These are phyloP conservation scores for Strix uralensis DNA, from an alignment of 2,113 vertebrate genomes.

Conservation along the genomic window DNA sequence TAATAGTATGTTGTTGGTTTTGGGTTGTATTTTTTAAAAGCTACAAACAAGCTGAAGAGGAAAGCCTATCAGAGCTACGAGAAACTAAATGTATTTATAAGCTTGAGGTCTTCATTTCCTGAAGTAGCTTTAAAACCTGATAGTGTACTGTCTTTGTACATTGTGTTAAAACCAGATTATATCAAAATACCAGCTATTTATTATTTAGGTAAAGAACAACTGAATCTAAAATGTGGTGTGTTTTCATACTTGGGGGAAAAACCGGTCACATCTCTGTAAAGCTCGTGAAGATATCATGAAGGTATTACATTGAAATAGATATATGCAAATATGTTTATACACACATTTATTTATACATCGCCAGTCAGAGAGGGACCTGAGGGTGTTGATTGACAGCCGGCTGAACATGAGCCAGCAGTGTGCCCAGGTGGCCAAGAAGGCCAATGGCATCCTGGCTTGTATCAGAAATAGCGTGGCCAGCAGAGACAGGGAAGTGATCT, in stretches of 20 bases:
- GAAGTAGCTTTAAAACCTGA: conserved; percentile 19
- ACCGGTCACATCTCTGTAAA: not conserved
- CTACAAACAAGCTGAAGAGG: not conserved
- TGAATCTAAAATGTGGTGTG: not conserved
- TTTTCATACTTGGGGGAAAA: not conserved
- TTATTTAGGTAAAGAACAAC: not conserved
- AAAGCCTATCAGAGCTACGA: not conserved
- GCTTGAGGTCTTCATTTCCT: conserved; percentile 14
- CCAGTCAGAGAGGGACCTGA: too few species aligned
- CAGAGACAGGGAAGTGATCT: too few species aligned
- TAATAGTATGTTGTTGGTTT: conserved; percentile 9
- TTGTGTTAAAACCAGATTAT: not conserved
- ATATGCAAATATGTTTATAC: not conserved
- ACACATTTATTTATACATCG: not conserved
- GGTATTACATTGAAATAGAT: not conserved
- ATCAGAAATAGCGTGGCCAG: too few species aligned
- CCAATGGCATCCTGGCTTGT: too few species aligned
- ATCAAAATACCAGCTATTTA: not conserved
- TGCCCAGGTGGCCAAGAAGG: too few species aligned
- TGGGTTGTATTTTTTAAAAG: not conserved
- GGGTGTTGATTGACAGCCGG: too few species aligned
- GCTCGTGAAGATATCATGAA: not conserved
- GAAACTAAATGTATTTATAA: conserved; percentile 46
- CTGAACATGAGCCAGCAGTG: too few species aligned
- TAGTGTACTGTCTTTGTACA: not conserved